These are phyloP conservation scores for Ariolimax columbianus DNA, from an alignment of 2,888 invertebrate species.

Conservation along the genomic window DNA sequence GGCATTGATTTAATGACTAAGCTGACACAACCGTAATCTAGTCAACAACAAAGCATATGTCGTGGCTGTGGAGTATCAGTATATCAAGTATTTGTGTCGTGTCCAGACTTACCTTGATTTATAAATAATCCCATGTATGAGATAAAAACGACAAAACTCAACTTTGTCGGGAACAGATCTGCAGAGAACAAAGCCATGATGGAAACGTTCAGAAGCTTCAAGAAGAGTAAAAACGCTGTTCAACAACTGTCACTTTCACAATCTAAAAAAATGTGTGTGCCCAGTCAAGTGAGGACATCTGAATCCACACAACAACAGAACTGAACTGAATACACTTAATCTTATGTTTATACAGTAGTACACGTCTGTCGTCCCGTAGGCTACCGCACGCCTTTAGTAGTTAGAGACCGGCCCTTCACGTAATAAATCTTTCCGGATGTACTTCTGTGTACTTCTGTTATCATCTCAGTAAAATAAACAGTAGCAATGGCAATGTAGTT, in stretches of 20 bases:
- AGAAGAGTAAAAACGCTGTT: not conserved
- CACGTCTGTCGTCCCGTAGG: no score
- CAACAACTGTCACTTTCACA: not conserved
- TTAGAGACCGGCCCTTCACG: not conserved
- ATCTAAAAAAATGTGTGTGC: not conserved
- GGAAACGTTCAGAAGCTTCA: not conserved
- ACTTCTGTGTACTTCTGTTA: not conserved
- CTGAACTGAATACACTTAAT: no score
- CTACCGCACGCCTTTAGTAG: not conserved
- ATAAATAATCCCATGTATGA: constrained; percentile 93
- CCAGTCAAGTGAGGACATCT: no score
- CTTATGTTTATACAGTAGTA: not conserved
- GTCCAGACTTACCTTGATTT: constrained; percentile 92
- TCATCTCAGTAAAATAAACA: not conserved
- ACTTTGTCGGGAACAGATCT: constrained; percentile 90
- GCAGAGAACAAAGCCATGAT: constrained; percentile 62
- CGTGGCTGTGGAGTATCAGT: no score
- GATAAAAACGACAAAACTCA: constrained; percentile 88
- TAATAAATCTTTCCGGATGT: not conserved
- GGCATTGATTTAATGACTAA: no score
- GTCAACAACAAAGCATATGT: no score
- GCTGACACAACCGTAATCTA: no score
- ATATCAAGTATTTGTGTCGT: no score
- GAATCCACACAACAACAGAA: no score
- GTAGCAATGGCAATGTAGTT: not conserved